phyloP scores from a whole-genome alignment of 2,888 invertebrate genomes.

The Sinodicranocentrus sp. region DNA sequence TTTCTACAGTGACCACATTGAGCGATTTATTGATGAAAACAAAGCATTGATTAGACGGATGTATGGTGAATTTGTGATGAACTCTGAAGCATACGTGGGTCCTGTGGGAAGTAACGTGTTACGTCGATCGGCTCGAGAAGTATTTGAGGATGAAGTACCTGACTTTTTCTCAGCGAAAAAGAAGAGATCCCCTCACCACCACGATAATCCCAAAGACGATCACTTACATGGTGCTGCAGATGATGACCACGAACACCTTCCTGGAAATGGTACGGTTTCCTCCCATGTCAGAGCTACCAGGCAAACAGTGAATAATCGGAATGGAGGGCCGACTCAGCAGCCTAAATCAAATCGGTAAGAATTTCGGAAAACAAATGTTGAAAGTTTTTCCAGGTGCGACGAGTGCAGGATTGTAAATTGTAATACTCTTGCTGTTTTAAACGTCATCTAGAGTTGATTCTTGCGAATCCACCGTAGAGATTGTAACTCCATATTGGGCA shows the following conservation, averaged over 20 bases:
- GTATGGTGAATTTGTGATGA: slow-evolving; percentile 89
- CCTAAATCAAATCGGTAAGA: slow-evolving; percentile 75
- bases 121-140: slow-evolving; percentile 72
- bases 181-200: slow-evolving; percentile 36
- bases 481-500: slow-evolving; percentile 96
- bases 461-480: slow-evolving; percentile 94
- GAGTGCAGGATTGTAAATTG: too few relatives aligned
- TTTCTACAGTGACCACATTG: slow-evolving; percentile 94
- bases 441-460: slow-evolving; percentile 88
- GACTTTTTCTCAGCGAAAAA: slow-evolving; percentile 51
- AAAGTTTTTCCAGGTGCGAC: neutral
- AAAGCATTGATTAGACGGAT: slow-evolving; percentile 95
- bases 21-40: slow-evolving; percentile 95
- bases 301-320: slow-evolving; percentile 75
- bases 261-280: slow-evolving; percentile 54
- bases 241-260: slow-evolving; percentile 35
- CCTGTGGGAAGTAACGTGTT: slow-evolving; percentile 68
- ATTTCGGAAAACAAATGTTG: too few relatives aligned
- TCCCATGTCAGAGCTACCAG: slow-evolving; percentile 67
- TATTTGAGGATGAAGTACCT: slow-evolving; percentile 74
- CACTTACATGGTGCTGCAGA: slow-evolving; percentile 19
- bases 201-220: slow-evolving; percentile 5
- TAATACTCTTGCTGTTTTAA: neutral
- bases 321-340: slow-evolving; percentile 75
- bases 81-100: slow-evolving; percentile 69